These are phyloP conservation scores for Phalacrocorax aristotelis DNA, from an alignment of 2,113 vertebrate genomes.

Conservation along the genomic window DNA sequence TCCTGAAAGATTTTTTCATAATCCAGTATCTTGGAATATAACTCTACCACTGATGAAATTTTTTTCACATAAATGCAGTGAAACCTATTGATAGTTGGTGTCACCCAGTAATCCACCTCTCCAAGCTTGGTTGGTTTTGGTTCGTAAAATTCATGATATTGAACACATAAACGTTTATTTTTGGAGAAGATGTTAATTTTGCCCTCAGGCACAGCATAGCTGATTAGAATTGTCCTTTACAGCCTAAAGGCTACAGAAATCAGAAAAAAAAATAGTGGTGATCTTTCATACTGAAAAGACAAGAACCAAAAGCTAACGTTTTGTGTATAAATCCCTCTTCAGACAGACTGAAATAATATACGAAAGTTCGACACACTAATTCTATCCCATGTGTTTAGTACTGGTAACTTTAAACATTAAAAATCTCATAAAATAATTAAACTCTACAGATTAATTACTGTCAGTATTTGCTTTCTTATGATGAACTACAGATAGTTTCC, in stretches of 20 bases:
- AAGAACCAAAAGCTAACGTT: neutral
- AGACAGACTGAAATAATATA: neutral
- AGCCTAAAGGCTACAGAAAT: neutral
- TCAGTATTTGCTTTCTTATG: neutral
- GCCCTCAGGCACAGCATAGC: neutral
- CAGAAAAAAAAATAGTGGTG: neutral
- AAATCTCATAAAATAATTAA: neutral
- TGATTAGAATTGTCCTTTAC: neutral
- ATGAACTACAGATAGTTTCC: neutral
- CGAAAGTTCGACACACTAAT: neutral
- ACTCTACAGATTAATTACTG: neutral
- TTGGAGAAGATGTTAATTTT: neutral
- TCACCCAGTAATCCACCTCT: neutral
- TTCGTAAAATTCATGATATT: neutral
- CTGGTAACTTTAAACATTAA: neutral
- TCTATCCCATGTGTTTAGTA: neutral
- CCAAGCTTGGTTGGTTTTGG: neutral
- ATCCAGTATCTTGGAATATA: neutral
- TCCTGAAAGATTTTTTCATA: neutral
- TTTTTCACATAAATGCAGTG: neutral
- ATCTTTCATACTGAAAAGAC: neutral
- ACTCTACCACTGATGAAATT: neutral
- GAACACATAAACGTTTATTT: neutral
- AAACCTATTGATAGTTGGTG: neutral
- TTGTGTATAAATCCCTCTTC: neutral